These are phyloP conservation scores for Drosophila mimetica DNA, from an alignment of 2,888 invertebrate genomes.

Conservation along the genomic window DNA sequence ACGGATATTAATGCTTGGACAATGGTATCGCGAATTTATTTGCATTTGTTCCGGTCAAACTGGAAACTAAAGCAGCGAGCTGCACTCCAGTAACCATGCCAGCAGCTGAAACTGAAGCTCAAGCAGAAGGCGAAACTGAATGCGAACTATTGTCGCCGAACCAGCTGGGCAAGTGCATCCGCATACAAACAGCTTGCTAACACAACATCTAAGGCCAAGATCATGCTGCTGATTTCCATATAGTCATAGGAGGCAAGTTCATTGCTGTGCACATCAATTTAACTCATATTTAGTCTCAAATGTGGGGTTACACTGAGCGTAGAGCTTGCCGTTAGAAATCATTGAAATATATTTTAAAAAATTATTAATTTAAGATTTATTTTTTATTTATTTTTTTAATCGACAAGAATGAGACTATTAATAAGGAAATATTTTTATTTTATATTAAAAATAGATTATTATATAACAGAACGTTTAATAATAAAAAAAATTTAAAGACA, in stretches of 20 bases:
- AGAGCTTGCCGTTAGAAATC: too few relatives aligned
- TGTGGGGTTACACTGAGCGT: not conserved
- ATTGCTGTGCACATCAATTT: slow-evolving; percentile 8
- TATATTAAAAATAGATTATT: too few relatives aligned
- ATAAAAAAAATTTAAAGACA: too few relatives aligned
- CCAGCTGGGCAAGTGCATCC: slow-evolving; percentile 24
- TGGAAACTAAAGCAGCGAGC: slow-evolving; percentile 21
- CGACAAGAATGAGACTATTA: too few relatives aligned
- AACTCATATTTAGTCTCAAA: not conserved
- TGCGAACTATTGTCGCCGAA: slow-evolving; percentile 14
- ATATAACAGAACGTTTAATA: too few relatives aligned
- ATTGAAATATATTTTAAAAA: too few relatives aligned
- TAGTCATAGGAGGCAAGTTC: not conserved
- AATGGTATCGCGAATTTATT: slow-evolving; percentile 14
- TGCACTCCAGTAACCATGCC: slow-evolving; percentile 11
- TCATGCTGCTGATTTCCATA: slow-evolving; percentile 8
- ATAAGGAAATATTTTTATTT: too few relatives aligned
- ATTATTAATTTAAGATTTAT: too few relatives aligned
- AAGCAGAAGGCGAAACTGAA: not conserved
- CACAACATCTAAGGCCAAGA: slow-evolving; percentile 14
- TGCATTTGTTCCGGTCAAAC: slow-evolving; percentile 36
- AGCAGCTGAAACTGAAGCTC: not conserved
- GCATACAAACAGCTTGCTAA: slow-evolving; percentile 9
- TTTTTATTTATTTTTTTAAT: too few relatives aligned
- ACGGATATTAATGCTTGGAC: slow-evolving; percentile 16